Conservation (phyloP, 2,797 vertebrate species). For the Gorsachius magnificus region DNA sequence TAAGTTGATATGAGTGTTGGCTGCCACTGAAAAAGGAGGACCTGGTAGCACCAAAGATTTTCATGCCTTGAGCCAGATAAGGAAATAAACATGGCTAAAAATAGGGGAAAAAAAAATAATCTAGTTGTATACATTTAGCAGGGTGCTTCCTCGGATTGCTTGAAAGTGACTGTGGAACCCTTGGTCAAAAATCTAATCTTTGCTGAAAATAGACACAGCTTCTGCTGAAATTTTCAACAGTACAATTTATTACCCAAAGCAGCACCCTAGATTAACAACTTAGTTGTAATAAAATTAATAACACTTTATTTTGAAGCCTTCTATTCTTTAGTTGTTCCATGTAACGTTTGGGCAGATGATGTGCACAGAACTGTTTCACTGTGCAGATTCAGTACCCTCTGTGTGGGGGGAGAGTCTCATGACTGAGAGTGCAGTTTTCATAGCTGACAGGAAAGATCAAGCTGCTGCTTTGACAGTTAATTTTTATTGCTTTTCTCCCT, state of each 20-base stretch:
- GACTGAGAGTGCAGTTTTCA: background rate
- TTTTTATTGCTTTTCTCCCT: constrained; percentile 57
- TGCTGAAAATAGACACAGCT: background rate
- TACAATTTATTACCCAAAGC: background rate
- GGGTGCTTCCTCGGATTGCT: background rate
- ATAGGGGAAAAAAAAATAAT: background rate
- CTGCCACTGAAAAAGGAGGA: background rate
- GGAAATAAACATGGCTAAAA: background rate
- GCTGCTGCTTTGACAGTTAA: constrained; percentile 57
- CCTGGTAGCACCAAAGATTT: background rate
- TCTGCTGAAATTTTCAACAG: background rate
- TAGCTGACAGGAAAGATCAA: constrained; percentile 42
- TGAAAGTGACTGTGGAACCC: background rate
- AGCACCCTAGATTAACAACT: background rate
- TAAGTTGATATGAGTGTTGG: background rate
- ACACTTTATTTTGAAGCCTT: background rate
- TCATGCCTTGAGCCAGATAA: background rate
- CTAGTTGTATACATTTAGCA: background rate
- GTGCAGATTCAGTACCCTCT: background rate
- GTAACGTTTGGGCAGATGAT: background rate
- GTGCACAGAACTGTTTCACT: background rate
- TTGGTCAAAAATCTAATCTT: background rate
- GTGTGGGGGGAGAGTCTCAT: background rate
- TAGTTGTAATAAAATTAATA: background rate
- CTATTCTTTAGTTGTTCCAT: background rate